Base-by-base conservation (phyloP, 2,888 invertebrate genomes). In the Agrochola macilenta region DNA sequence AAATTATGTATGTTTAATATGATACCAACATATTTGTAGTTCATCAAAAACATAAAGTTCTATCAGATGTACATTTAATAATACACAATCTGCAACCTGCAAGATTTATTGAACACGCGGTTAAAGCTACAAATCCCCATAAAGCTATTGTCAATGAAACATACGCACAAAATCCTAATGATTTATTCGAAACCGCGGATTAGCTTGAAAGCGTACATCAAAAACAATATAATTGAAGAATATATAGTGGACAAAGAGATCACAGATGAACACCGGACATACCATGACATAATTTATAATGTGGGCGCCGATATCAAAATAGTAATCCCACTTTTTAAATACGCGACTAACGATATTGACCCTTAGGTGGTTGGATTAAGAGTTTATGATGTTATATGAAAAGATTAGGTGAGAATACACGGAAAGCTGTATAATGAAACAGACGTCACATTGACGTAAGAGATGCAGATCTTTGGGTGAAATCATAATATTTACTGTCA, bases 381-480 rank as follows among this genome's bases (percentile, higher is more conserved):
- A 93, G 91, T 75, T 87, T 89, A 90, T 82, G 86, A 82, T 87
- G 83, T 87, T 87, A 82, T 78, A 87, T 88, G 84, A 89, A 87
- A 82, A 91, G 90, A 90, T 93, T 93, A 92, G 90, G 91, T 92
- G 92, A 91, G 91, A 92, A 92, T 91, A 84, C 70, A 83, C 79
- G 81, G 81, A 88, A 93, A 91, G 89, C 91, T 90, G 91, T 92
- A 93, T 95, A 95, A 95, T 95, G 94, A 96, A 95, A 94, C 95
- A 92, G 93, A 96, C 96, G 96, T 96, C 96, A 96, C 93, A 95
- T 95, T 96, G 96, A 96, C 96, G 96, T 93, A 95, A 94, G 93
- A 92, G 94, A 94, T 95, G 95, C 95, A 95, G 94, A 93, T 95
- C 95, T 94, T 95, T 90, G 92, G 93, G 91, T 94, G 94, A 94